Evolutionary conservation across 1,140 invertebrate genomes (phyloP).

Genomic region (Microvelia longipes): DNA sequence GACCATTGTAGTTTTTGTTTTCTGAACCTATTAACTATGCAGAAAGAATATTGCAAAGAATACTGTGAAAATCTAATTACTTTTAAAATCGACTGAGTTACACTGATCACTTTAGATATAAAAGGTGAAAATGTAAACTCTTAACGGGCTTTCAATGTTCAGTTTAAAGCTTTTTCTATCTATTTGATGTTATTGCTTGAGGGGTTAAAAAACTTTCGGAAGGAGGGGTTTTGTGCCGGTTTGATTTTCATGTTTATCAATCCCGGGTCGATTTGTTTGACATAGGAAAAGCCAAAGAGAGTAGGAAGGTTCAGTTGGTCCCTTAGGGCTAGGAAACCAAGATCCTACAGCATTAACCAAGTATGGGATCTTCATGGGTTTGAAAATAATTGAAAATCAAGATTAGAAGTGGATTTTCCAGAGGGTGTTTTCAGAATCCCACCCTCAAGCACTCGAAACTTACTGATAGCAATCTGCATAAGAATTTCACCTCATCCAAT

Average conservation of each 20-base stretch:
- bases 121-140: neutral
- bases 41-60: no score
- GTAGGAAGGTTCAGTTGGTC: neutral
- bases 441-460: neutral
- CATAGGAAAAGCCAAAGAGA: neutral
- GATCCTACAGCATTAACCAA: no score
- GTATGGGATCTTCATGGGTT: no score
- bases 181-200: neutral
- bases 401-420: neutral
- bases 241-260: neutral
- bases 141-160: neutral
- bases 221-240: neutral
- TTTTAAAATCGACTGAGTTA: neutral
- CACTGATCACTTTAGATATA: neutral
- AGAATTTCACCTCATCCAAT: no score
- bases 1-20: no score
- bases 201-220: neutral
- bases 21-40: no score
- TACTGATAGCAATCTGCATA: neutral
- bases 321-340: neutral
- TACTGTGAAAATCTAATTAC: no score
- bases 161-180: neutral
- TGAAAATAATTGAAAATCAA: neutral
- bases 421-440: neutral
- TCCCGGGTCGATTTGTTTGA: neutral